A percentile compares a stretch with the other conserved stretches of the same genome.
Evolutionary conservation across 2,797 vertebrate species (phyloP).

Genomic region (Sitta carolinensis): DNA sequence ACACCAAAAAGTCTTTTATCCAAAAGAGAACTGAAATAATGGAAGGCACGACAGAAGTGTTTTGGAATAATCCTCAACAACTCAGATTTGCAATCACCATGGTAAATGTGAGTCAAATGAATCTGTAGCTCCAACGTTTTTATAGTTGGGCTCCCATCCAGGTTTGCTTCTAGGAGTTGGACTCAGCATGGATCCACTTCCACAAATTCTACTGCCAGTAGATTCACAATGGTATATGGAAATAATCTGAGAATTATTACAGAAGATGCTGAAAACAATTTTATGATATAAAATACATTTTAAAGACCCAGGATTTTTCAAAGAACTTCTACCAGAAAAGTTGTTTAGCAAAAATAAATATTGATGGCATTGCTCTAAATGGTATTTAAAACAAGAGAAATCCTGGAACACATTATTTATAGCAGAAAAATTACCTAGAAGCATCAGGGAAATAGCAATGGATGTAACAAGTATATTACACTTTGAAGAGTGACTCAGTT

Average conservation of each 20-base stretch:
- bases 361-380: background rate
- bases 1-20: background rate
- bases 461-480: background rate
- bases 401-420: background rate
- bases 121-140: rapidly evolving
- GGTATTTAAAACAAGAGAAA: background rate
- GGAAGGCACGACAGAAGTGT: rapidly evolving
- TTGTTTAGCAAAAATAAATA: background rate
- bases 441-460: background rate
- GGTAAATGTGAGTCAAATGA: background rate
- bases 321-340: background rate
- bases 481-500: background rate
- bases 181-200: background rate
- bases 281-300: background rate
- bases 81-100: background rate
- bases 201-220: background rate
- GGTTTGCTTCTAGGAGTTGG: background rate
- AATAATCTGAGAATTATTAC: background rate
- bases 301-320: background rate
- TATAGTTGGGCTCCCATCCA: background rate
- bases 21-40: background rate
- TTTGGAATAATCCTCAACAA: background rate
- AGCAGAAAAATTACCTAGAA: background rate
- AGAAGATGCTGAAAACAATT: background rate
- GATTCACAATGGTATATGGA: background rate